Evolutionary conservation across 2,797 vertebrate genomes (phyloP), one percentile per base, ranked within the genome.

Genomic region (Leptatherina wallacei): DNA sequence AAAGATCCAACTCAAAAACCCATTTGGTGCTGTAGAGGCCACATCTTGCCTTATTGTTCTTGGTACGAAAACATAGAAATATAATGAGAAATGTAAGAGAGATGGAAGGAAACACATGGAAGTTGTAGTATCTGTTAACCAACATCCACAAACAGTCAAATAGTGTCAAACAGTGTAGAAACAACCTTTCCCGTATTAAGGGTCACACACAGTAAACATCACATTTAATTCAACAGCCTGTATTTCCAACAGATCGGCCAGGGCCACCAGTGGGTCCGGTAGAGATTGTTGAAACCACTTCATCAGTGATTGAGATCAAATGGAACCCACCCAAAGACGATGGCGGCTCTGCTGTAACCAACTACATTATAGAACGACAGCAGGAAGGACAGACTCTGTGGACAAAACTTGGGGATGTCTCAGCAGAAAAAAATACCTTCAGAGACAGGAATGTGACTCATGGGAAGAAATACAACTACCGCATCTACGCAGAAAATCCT

Each of bases 291-390:
- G 92, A 95, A 60, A 89, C 88, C 60, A 94, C 89, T 0, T 89
- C 90, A 24, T 81, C 88, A 1, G 40, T 93, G 6, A 93, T 96
- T 83, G 93, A 92, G 44, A 93, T 97, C 20, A 72, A 83, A 73
- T 97, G 96, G 96, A 91, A 84, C 5, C 91, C 94, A 6, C 95
- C 96, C 0, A 90, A 78, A 81, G 95, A 98, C 0, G 91, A 96
- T 0, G 95, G 96, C 2, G 96, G 96, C 71, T 94, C 84, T 12
- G 71, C 93, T 0, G 66, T 97, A 58, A 94, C 94, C 56, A 91
- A 77, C 59, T 96, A 96, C 22, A 44, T 91, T 0, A 87, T 96
- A 2, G 95, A 96, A 84, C 90, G 91, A 20, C 93, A 91, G 76
- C 94, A 95, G 74, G 38, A 79, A 0, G 93, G 94, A 64, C 91